Conservation (phyloP, 2,888 invertebrate genomes). For the Orchestes rusci region DNA sequence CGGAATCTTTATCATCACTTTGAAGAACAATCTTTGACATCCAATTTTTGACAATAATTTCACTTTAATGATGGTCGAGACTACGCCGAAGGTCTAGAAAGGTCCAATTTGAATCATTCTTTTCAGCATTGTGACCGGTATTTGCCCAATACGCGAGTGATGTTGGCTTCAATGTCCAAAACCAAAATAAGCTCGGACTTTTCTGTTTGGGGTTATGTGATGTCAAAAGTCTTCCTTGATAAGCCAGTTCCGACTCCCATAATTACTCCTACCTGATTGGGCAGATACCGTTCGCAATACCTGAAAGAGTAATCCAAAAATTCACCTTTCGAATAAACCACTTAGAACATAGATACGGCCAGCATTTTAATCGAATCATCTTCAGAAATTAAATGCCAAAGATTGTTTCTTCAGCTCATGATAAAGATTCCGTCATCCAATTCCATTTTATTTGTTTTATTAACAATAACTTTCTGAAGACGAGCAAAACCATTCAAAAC, state of each 20-base stretch:
- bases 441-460: not conserved
- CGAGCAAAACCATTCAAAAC: too few relatives aligned
- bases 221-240: not conserved
- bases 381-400: not conserved
- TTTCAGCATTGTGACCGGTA: too few relatives aligned
- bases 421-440: not conserved
- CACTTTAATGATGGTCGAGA: too few relatives aligned
- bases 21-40: too few relatives aligned
- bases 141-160: too few relatives aligned
- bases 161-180: too few relatives aligned
- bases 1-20: too few relatives aligned
- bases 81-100: too few relatives aligned
- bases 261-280: not conserved
- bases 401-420: constrained; percentile 26
- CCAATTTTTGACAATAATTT: too few relatives aligned
- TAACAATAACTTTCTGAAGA: too few relatives aligned
- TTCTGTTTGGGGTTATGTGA: not conserved
- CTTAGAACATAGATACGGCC: not conserved
- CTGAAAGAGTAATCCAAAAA: not conserved
- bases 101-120: too few relatives aligned
- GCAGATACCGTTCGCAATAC: not conserved
- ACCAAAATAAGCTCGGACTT: not conserved
- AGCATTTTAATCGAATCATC: not conserved
- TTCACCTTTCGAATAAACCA: not conserved
- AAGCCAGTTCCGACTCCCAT: not conserved